Evolutionary conservation across 2,797 vertebrate species (phyloP).

Genomic region (Caiman crocodilus): DNA sequence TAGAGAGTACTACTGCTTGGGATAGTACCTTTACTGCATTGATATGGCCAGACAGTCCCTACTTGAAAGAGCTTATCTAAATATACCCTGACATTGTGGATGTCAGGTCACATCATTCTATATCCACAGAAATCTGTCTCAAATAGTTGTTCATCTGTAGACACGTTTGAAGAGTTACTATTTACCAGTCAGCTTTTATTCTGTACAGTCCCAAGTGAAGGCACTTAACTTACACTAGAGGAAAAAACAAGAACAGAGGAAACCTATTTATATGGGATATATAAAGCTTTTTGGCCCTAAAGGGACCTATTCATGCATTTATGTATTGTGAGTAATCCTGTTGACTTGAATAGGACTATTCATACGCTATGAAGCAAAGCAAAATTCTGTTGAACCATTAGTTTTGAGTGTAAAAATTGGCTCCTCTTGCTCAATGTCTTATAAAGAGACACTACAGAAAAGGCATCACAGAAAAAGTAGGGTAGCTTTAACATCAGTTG

Average conservation of each 20-base stretch:
- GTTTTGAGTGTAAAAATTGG: background rate
- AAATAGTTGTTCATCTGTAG: slow-evolving; percentile 39
- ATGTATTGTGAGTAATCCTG: slow-evolving; percentile 32
- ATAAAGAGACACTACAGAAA: background rate
- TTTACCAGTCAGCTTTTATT: slow-evolving; percentile 38
- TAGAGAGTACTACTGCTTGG: too few species aligned
- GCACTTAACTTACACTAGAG: slow-evolving; percentile 57
- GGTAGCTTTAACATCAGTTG: too few species aligned
- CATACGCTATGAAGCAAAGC: background rate
- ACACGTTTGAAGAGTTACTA: slow-evolving; percentile 18
- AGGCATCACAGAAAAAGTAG: too few species aligned
- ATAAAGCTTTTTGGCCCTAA: slow-evolving; percentile 61
- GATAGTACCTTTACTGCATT: too few species aligned
- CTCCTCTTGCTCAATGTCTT: background rate
- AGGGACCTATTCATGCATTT: slow-evolving; percentile 33
- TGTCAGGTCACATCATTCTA: background rate
- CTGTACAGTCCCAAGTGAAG: slow-evolving; percentile 58
- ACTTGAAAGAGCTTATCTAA: background rate
- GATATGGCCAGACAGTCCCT: background rate
- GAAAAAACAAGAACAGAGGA: slow-evolving; percentile 55
- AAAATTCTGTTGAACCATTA: slow-evolving; percentile 17
- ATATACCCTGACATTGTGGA: background rate
- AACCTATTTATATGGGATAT: slow-evolving; percentile 52
- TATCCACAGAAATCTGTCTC: background rate
- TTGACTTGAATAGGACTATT: slow-evolving; percentile 22